Percentiles rank a stretch among this genome's conserved stretches.
phyloP scores from a whole-genome alignment of 2,888 invertebrate species.

The Nineta flava region DNA sequence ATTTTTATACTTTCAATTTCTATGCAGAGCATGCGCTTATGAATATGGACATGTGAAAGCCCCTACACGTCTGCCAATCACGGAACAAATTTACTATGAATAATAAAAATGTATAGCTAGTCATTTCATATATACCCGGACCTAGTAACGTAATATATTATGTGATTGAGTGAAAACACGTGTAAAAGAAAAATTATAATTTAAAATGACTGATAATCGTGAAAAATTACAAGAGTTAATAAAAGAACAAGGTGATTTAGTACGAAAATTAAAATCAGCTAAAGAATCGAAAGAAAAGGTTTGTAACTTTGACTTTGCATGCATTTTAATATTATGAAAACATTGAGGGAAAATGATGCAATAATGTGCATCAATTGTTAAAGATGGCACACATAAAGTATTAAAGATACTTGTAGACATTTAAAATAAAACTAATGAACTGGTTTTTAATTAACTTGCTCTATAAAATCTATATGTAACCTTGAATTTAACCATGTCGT shows the following conservation, averaged over 20 bases:
- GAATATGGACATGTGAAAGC: too few relatives aligned
- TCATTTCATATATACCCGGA: too few relatives aligned
- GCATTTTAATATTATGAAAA: neutral
- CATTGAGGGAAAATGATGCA: neutral
- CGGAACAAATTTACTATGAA: too few relatives aligned
- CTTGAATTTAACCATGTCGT: neutral
- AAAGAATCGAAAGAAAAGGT: slow-evolving; percentile 68
- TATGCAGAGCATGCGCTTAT: too few relatives aligned
- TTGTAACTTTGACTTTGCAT: slow-evolving; percentile 12
- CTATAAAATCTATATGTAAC: neutral
- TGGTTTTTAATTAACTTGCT: neutral
- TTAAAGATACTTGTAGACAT: neutral
- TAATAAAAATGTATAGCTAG: too few relatives aligned
- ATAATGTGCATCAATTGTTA: slow-evolving; percentile 1
- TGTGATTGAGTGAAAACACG: too few relatives aligned
- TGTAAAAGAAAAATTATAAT: too few relatives aligned
- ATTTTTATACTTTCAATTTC: too few relatives aligned
- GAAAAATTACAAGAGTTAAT: slow-evolving; percentile 40
- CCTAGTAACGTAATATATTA: too few relatives aligned
- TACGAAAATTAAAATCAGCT: slow-evolving; percentile 63
- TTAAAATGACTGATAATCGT: slow-evolving; percentile 30
- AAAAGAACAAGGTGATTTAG: slow-evolving; percentile 62
- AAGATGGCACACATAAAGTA: neutral
- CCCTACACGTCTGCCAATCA: too few relatives aligned
- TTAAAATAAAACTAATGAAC: neutral